Base-by-base conservation (phyloP, 1,140 invertebrate species). In the Sinonovacula constricta region DNA sequence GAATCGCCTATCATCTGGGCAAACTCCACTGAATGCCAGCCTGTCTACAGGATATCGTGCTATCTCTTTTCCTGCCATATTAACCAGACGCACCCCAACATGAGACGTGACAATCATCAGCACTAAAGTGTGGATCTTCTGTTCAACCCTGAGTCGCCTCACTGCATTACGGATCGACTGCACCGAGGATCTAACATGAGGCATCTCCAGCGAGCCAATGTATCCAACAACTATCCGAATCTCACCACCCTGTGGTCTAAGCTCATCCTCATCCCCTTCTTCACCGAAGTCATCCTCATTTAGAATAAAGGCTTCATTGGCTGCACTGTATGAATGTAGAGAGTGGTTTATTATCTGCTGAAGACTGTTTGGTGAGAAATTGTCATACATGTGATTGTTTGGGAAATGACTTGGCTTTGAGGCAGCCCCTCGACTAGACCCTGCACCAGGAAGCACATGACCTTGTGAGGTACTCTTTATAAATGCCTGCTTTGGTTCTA, bases 191-290 rank as follows among this genome's bases (percentile, higher is more conserved):
- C 90, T 83, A n/a, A 90, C 94, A 59, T 94, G 94, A 0, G 97
- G 97, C 92, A 97, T 97, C 91, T 98, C 97, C 62, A 98, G 97
- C 0, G 97, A 98, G 3, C 97, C 97, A 59, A 98, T 92, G 90
- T 98, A 99, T 0, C 97, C 97, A 2, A 98, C 96, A 18, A 98
- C 94, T 0, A 95, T 95, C 78, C 95, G 93, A 84, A 95, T 95
- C 69, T 96, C 80, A 69, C 81, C 67, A 22, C 76, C 76, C 51
- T 77, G 63, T 26, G 59, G 53, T 56, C 66, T 63, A 7, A 84
- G 57, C 33, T 83, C 70, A 65, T 80, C 85, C 26, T 83, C 83
- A 22, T 78, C 77, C n/a, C 39, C 68, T 18, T 57, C 67, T 53
- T 65, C 71, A 70, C 59, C 31, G 54, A 60, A 54, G 36, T 82